Conservation (phyloP, 2,888 invertebrate genomes). For the Polymixis lichenea region DNA sequence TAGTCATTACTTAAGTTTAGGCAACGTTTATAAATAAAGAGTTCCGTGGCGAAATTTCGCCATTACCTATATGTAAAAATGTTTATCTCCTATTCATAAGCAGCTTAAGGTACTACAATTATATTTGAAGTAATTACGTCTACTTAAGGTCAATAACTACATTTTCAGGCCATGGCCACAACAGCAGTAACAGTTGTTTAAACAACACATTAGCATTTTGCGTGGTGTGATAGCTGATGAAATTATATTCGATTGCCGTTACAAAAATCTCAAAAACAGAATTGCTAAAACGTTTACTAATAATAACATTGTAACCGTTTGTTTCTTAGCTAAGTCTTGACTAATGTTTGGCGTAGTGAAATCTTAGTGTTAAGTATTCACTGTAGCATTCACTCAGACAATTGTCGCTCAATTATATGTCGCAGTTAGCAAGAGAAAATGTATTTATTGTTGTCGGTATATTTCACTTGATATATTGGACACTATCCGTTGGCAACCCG, state of each 20-base stretch:
- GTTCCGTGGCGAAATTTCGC: background rate
- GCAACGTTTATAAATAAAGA: too few relatives aligned
- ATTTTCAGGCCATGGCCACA: conserved; percentile 74
- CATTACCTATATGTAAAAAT: conserved; percentile 11
- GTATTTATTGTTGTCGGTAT: conserved; percentile 2
- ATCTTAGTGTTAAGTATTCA: conserved; percentile 12
- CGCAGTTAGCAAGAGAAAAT: conserved; percentile 15
- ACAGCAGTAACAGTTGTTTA: conserved; percentile 71
- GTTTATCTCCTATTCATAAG: conserved; percentile 30
- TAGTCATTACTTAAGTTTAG: too few relatives aligned
- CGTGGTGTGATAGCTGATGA: conserved; percentile 54
- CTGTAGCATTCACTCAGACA: conserved; percentile 7
- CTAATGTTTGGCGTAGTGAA: conserved; percentile 28
- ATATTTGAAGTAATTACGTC: conserved; percentile 59
- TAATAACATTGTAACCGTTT: conserved; percentile 18
- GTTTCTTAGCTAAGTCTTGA: conserved; percentile 24
- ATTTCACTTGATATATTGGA: conserved; percentile 10
- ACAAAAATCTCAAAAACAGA: conserved; percentile 42
- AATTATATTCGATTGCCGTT: conserved; percentile 42
- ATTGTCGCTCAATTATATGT: conserved; percentile 26
- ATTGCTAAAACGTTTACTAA: conserved; percentile 43
- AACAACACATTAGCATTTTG: conserved; percentile 71
- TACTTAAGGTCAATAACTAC: conserved; percentile 67
- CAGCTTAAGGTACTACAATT: conserved; percentile 36
- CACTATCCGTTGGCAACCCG: background rate